Conservation (phyloP, 2,888 invertebrate species). For the Drosophila neotestacea region DNA sequence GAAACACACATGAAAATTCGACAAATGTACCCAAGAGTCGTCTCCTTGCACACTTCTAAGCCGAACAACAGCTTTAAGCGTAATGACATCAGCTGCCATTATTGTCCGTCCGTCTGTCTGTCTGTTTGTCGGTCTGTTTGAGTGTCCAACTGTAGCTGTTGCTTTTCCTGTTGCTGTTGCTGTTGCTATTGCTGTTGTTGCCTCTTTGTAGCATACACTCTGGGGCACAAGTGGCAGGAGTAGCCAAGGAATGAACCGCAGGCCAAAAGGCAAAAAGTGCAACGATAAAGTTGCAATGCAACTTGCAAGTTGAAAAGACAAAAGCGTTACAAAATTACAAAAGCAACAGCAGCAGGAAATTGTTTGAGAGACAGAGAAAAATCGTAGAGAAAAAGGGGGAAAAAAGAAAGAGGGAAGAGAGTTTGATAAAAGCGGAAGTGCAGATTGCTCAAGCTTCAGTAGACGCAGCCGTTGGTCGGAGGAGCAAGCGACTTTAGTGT, state of each 20-base stretch:
- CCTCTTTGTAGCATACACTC: slow-evolving; percentile 58
- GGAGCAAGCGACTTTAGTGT: slow-evolving; percentile 59
- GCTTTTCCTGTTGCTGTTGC: slow-evolving; percentile 23
- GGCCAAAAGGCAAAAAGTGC: slow-evolving; percentile 61
- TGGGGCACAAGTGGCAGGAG: slow-evolving; percentile 36
- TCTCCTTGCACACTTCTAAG: slow-evolving; percentile 24
- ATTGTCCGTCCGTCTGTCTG: neutral
- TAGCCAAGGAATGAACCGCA: slow-evolving; percentile 51
- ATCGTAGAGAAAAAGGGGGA: neutral
- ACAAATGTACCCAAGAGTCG: slow-evolving; percentile 20
- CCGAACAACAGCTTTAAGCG: slow-evolving; percentile 43
- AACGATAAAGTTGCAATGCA: slow-evolving; percentile 68
- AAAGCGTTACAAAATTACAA: slow-evolving; percentile 62
- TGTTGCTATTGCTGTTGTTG: slow-evolving; percentile 24
- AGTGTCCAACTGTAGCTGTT: slow-evolving; percentile 15
- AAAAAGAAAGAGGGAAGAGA: slow-evolving; percentile 6
- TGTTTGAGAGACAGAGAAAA: slow-evolving; percentile 6
- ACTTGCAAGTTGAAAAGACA: slow-evolving; percentile 55
- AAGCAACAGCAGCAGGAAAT: slow-evolving; percentile 29
- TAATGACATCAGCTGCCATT: slow-evolving; percentile 61
- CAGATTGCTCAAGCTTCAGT: slow-evolving; percentile 60
- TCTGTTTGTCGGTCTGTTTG: neutral
- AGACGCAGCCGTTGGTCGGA: slow-evolving; percentile 28
- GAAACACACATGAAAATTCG: neutral
- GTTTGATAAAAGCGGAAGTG: slow-evolving; percentile 66